These are phyloP conservation scores for Rutpela maculata DNA, from an alignment of 2,888 invertebrate genomes.

Conservation along the genomic window DNA sequence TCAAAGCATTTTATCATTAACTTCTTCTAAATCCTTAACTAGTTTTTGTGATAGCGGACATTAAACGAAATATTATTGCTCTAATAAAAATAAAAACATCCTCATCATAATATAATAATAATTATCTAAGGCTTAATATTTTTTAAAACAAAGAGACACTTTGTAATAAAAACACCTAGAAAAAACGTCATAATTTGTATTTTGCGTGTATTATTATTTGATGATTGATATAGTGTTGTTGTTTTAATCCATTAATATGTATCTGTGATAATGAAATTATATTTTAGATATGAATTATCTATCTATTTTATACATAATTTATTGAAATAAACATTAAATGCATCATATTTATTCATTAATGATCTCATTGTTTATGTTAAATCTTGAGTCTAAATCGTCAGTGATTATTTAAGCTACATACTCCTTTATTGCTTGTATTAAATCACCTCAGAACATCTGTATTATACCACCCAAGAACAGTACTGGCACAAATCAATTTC, in stretches of 20 bases:
- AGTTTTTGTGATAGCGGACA: too few relatives aligned
- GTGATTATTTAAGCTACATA: too few relatives aligned
- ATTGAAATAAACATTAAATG: neutral
- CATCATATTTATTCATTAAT: neutral
- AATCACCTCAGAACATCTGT: too few relatives aligned
- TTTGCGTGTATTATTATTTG: constrained; percentile 51
- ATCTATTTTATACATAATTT: neutral
- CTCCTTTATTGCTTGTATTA: too few relatives aligned
- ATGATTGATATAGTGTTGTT: constrained; percentile 21
- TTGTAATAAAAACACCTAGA: neutral
- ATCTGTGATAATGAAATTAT: constrained; percentile 6
- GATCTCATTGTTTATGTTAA: too few relatives aligned
- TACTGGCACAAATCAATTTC: too few relatives aligned
- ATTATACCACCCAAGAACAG: too few relatives aligned
- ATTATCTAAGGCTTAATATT: neutral
- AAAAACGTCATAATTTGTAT: constrained; percentile 49
- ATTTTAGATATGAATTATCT: constrained; percentile 8
- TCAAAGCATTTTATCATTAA: neutral
- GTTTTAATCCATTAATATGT: constrained; percentile 7
- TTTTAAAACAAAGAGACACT: neutral
- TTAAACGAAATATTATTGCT: too few relatives aligned
- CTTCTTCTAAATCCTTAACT: neutral
- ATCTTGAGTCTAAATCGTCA: too few relatives aligned
- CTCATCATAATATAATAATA: neutral
- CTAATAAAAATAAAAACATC: neutral